phyloP scores from a whole-genome alignment of 2,888 invertebrate species.

The Abrostola tripartita region DNA sequence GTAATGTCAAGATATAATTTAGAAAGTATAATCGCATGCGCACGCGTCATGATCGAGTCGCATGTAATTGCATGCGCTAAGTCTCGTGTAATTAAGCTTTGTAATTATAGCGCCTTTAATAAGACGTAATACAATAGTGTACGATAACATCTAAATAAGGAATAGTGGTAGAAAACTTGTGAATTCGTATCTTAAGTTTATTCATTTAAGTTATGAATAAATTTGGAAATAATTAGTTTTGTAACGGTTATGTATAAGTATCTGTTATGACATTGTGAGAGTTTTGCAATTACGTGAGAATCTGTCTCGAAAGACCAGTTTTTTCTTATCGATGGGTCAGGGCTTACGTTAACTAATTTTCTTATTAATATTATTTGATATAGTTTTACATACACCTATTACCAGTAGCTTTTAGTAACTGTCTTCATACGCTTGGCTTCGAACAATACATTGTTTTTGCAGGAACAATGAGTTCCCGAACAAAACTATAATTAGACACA shows the following conservation, averaged over 20 bases:
- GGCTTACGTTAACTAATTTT: no score
- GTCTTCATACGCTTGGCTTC: no score
- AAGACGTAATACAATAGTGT: slow-evolving; percentile 47
- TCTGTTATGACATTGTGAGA: background rate
- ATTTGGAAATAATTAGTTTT: background rate
- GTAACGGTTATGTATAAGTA: background rate
- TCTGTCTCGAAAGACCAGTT: background rate
- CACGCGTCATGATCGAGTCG: slow-evolving; percentile 45
- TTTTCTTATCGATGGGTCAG: background rate
- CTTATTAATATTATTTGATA: no score
- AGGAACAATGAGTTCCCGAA: no score
- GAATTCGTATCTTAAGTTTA: slow-evolving; percentile 12
- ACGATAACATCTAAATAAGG: slow-evolving; percentile 37
- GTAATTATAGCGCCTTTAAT: slow-evolving; percentile 34
- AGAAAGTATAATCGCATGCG: slow-evolving; percentile 53
- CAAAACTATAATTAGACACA: no score
- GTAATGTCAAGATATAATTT: slow-evolving; percentile 55
- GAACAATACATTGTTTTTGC: no score
- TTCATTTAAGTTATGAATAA: slow-evolving; percentile 4
- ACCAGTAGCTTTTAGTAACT: no score
- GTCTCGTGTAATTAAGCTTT: slow-evolving; percentile 42
- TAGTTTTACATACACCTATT: no score
- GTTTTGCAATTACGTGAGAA: background rate
- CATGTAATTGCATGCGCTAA: slow-evolving; percentile 42
- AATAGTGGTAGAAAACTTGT: slow-evolving; percentile 37